Base-by-base conservation (phyloP, 2,113 vertebrate genomes). In the Engraulis encrasicolus region DNA sequence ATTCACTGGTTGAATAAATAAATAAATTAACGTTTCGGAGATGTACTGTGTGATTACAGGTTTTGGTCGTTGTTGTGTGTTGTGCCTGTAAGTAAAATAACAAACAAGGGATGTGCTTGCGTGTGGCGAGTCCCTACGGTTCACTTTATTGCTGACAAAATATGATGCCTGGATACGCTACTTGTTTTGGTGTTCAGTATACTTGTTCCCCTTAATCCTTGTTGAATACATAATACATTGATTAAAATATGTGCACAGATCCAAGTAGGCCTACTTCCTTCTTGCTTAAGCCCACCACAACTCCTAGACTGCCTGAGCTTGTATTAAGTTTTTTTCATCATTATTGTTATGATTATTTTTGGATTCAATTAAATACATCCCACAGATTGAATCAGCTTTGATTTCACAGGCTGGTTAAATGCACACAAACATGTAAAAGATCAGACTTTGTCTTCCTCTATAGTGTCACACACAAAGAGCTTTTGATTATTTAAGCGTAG, bases 401-500 rank as follows among this genome's bases (percentile, higher is more conserved):
- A 90, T 89, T 88, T 89, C 82, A 78, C 71, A 83, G 89, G 87
- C 88, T 87, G 90, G 90, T 90, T 91, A 91, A 81, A 81, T 50
- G 91, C 88, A 91, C 88, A 93, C 87, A 91, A 92, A 85, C 86
- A 89, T 40, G 83, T 83, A 89, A 92, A n/a, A 94, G 93, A 90
- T 93, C 90, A 91, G 89, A 86, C 91, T 93, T 91, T 91, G 91
- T 85, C 85, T 89, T 90, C 86, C 86, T 91, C 88, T 91, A 89
- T 92, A 94, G 89, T 92, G 91, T 89, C 91, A 88, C 90, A 93
- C 88, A 93, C 90, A 92, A 90, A 92, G 91, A 92, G 92, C 92
- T 92, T 93, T 93, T 91, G 89, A 93, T 93, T 93, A 90, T 91
- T n/a, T 88, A 93, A 89, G 87, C 89, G 49, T 45, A 83, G 85